A percentile compares a stretch with the other conserved stretches of the same genome.
These are phyloP conservation scores for Drosophila nikananu DNA, from an alignment of 1,140 invertebrate genomes.

Conservation along the genomic window DNA sequence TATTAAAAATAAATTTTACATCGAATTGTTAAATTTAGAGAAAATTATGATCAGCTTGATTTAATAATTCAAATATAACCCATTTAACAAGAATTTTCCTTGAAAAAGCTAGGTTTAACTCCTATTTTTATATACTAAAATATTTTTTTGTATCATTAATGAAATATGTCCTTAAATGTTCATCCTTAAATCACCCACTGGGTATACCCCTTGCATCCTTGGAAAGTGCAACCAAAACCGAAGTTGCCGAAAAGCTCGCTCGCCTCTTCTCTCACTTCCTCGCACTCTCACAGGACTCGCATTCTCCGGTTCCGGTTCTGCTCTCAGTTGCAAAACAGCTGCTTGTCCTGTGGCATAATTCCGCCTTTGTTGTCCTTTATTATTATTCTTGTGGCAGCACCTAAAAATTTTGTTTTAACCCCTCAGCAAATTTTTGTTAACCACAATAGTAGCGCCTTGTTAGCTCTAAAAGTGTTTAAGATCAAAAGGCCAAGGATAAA, in stretches of 20 bases:
- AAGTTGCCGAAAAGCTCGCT: constrained; percentile 53
- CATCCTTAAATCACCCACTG: background rate
- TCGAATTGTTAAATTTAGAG: rapidly evolving
- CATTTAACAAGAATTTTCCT: too few relatives aligned
- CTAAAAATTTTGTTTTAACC: constrained; percentile 32
- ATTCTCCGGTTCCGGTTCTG: constrained; percentile 15
- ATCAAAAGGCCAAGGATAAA: too few relatives aligned
- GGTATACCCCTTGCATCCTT: constrained; percentile 2
- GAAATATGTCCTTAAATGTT: background rate
- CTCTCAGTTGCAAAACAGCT: constrained; percentile 56
- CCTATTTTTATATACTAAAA: too few relatives aligned
- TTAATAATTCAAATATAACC: background rate
- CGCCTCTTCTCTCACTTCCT: constrained; percentile 12
- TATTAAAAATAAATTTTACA: background rate
- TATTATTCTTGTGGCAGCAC: constrained; percentile 40
- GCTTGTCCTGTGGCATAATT: constrained; percentile 54
- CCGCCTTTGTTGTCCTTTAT: constrained; percentile 47
- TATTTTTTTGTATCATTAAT: too few relatives aligned
- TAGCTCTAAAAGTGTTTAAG: background rate
- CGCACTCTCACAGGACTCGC: constrained; percentile 25
- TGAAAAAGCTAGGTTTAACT: too few relatives aligned
- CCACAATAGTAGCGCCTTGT: constrained; percentile 2
- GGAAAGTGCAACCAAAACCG: constrained; percentile 10
- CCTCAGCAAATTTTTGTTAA: constrained; percentile 3
- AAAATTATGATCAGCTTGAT: background rate